Percentiles rank a stretch among this genome's conserved stretches.
Conservation (phyloP, 2,113 vertebrate genomes). For the Gymnobelideus leadbeateri region DNA sequence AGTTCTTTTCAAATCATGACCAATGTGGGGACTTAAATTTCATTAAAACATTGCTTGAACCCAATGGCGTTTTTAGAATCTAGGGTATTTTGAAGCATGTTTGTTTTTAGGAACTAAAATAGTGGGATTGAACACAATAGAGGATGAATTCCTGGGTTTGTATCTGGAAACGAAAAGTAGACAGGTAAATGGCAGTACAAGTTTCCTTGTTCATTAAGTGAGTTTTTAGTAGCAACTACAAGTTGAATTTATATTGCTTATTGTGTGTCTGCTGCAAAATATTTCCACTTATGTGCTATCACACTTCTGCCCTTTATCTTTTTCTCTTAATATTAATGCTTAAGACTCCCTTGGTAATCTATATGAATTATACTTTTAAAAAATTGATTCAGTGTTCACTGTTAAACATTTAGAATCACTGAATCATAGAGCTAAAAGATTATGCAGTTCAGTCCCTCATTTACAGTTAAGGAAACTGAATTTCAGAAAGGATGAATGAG, state of each 20-base stretch:
- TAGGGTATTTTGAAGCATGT: constrained; percentile 20
- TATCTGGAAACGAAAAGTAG: constrained; percentile 50
- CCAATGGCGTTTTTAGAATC: constrained; percentile 28
- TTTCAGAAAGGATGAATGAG: neutral
- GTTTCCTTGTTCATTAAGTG: constrained; percentile 7
- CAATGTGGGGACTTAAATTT: neutral
- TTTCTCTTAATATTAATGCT: constrained; percentile 31
- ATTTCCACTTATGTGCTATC: constrained; percentile 18
- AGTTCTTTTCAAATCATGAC: constrained; percentile 17
- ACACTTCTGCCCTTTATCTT: constrained; percentile 6
- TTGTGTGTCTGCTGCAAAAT: neutral
- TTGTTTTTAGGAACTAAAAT: constrained; percentile 20
- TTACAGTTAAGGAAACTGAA: neutral
- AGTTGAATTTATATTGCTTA: constrained; percentile 13
- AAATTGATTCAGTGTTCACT: constrained; percentile 7
- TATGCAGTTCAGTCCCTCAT: neutral
- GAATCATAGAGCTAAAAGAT: neutral
- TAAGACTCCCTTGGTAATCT: neutral
- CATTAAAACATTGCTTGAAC: constrained; percentile 8
- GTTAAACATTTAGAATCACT: neutral
- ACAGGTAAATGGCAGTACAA: neutral
- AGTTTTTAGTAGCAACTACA: constrained; percentile 21
- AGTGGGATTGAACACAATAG: neutral
- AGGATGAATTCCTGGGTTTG: constrained; percentile 27
- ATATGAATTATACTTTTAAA: constrained; percentile 21